Percentiles rank a stretch among this genome's conserved stretches.
phyloP scores from a whole-genome alignment of 2,113 vertebrate genomes.

The Elachura formosa region DNA sequence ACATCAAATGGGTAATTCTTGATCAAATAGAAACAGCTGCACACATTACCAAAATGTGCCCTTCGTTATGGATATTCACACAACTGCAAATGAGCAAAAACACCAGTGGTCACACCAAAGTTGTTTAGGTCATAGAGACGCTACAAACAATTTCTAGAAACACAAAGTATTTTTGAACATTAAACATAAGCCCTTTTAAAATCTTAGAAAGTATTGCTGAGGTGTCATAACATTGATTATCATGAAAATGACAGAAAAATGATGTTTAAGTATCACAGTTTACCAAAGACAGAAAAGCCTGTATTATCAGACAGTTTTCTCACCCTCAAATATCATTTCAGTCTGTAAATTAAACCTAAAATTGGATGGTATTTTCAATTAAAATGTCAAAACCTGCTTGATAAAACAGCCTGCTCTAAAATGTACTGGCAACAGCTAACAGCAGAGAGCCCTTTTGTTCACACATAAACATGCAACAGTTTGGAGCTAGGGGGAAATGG shows the following conservation, averaged over 20 bases:
- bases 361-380: not conserved
- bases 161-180: not conserved
- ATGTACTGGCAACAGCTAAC: not conserved
- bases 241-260: not conserved
- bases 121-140: not conserved
- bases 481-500: rapidly evolving
- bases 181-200: not conserved
- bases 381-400: not conserved
- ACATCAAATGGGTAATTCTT: slow-evolving; percentile 97
- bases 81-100: slow-evolving; percentile 76
- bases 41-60: slow-evolving; percentile 96
- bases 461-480: not conserved
- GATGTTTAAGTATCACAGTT: not conserved
- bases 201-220: not conserved
- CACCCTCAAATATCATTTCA: not conserved
- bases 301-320: not conserved
- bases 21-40: slow-evolving; percentile 95
- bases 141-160: not conserved
- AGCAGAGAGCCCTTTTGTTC: not conserved
- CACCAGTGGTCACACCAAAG: not conserved
- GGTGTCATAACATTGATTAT: not conserved
- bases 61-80: slow-evolving; percentile 92
- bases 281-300: not conserved
- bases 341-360: not conserved
- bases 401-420: not conserved